Evolutionary conservation across 37 sponge, comb jelly and placozoan genomes (phyloP).

Genomic region (Beroe forskalii): DNA sequence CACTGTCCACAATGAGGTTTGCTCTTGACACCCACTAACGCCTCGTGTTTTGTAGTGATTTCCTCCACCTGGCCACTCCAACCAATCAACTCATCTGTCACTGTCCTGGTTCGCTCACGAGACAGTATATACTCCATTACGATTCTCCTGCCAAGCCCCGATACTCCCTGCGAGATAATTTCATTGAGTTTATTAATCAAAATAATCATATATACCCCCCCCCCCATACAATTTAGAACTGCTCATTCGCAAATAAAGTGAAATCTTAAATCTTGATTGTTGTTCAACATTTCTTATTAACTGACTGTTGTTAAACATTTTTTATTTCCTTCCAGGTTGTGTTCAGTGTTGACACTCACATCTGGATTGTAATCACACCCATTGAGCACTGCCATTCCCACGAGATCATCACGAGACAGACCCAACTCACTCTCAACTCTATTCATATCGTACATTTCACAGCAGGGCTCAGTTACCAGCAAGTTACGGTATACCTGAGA

Average conservation of each 20-base stretch:
- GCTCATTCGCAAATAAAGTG: too few relatives aligned
- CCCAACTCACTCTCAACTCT: slow-evolving; percentile 67
- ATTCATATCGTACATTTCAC: slow-evolving; percentile 62
- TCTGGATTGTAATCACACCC: slow-evolving; percentile 80
- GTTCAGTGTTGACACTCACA: neutral
- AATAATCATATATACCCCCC: too few relatives aligned
- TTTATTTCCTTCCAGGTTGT: too few relatives aligned
- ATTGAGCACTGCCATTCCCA: slow-evolving; percentile 73
- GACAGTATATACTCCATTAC: slow-evolving; percentile 62
- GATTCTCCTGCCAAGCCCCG: slow-evolving; percentile 71
- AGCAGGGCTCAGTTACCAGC: slow-evolving; percentile 25
- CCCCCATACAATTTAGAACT: too few relatives aligned
- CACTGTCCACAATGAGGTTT: slow-evolving; percentile 51
- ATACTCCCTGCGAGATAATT: slow-evolving; percentile 71
- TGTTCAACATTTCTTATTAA: too few relatives aligned
- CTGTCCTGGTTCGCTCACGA: slow-evolving; percentile 3
- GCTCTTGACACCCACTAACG: neutral
- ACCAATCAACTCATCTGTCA: neutral
- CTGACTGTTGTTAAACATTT: too few relatives aligned
- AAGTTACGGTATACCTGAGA: slow-evolving; percentile 53
- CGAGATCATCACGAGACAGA: slow-evolving; percentile 68
- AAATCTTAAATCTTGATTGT: too few relatives aligned
- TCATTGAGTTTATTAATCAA: too few relatives aligned
- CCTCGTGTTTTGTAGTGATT: neutral
- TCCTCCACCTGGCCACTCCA: neutral